Evolutionary conservation across 2,113 vertebrate species (phyloP).

Genomic region (Caranx ignobilis): DNA sequence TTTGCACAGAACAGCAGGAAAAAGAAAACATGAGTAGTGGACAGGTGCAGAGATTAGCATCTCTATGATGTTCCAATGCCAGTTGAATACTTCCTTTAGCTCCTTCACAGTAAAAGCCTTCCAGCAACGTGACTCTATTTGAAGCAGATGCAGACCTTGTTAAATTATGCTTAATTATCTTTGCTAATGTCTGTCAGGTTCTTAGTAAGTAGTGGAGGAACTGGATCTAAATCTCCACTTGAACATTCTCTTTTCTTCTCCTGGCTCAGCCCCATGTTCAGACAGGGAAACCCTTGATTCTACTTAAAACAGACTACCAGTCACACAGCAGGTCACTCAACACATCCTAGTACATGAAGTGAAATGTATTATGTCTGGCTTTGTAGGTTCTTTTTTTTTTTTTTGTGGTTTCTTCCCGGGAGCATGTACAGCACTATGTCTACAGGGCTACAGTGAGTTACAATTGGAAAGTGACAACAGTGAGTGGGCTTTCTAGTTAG

Average conservation of each 20-base stretch:
- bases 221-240: neutral
- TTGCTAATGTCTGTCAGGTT: slow-evolving; percentile 10
- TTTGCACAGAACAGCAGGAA: slow-evolving; percentile 13
- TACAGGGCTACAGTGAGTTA: too few species aligned
- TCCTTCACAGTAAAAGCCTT: neutral
- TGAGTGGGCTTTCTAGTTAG: too few species aligned
- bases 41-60: slow-evolving; percentile 6
- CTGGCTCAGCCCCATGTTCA: neutral
- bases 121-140: neutral
- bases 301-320: neutral
- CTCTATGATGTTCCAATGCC: neutral
- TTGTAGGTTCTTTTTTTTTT: too few species aligned
- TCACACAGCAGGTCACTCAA: neutral
- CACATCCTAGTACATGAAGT: neutral
- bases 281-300: neutral
- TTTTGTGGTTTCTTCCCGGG: too few species aligned
- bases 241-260: neutral
- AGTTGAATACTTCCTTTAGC: slow-evolving; percentile 3
- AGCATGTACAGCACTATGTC: too few species aligned
- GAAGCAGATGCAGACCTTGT: slow-evolving; percentile 19
- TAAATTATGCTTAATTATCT: slow-evolving; percentile 19
- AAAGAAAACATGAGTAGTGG: neutral
- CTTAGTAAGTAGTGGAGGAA: neutral
- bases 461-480: too few species aligned
- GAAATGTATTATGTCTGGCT: neutral